Base-by-base conservation (phyloP, 2,888 invertebrate species). In the Adelognathus sp. region DNA sequence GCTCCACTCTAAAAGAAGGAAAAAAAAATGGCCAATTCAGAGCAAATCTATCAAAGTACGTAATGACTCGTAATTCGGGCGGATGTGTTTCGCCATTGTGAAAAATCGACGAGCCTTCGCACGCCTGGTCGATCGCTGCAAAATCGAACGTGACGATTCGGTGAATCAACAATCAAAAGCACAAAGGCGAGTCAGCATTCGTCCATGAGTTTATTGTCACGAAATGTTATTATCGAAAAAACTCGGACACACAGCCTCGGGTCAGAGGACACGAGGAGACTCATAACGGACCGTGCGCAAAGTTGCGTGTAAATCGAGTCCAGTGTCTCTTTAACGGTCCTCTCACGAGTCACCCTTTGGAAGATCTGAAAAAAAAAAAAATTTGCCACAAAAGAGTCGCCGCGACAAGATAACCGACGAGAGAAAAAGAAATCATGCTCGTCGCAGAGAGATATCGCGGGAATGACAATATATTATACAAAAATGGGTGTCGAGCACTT, bases 401-500 rank as follows among this genome's bases (percentile, higher is more conserved):
- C 50, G 60, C 27, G 56, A 50, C 71, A 50, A 16, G 18, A 36
- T 24, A 31, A 24, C 27, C 52, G 16, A 50, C 5, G n/a, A 16
- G 16, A 24, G 11, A 39, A 63, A 61, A 61, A 72, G 63, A 29
- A 31, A 14, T 14, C 39, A 56, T 21, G 36, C n/a, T 21, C n/a
- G 41, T 31, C 21, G 18, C 31, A 29, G 24, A 41, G 58, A 9
- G 29, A 18, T 18, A 60, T 36, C 1, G 41, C 9, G 24, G 21
- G 11, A 44, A 46, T 7, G 46, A 36, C 7, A 46, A 16, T 24
- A 41, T 36, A 36, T 39, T 60, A 60, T 39, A 36, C 60, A 36
- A 60, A 80, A 74, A 67, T 21, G 60, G 41, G 67, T 67, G 66
- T 27, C 60, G 24, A 76, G 83, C 73, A 81, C 81, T 60, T 75